Evolutionary conservation across 1,140 invertebrate genomes (phyloP).

Genomic region (Diabrotica undecimpunctata): DNA sequence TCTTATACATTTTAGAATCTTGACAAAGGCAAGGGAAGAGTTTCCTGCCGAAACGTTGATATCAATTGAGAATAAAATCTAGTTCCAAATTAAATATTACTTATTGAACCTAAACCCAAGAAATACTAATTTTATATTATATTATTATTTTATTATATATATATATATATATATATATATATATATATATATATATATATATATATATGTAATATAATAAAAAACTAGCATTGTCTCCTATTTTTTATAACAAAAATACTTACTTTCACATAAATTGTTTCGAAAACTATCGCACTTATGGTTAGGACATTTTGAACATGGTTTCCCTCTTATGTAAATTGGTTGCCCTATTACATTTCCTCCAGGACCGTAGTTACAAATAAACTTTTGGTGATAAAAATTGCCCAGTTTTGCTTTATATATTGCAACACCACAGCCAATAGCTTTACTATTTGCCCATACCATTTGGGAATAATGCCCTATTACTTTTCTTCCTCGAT

Average conservation of each 20-base stretch:
- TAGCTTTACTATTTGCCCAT: conserved; percentile 53
- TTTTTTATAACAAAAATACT: not conserved
- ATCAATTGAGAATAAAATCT: too few species aligned
- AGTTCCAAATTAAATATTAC: too few species aligned
- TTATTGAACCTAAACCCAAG: too few species aligned
- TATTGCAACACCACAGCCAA: conserved; percentile 53
- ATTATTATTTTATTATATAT: too few species aligned
- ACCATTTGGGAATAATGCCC: conserved; percentile 56
- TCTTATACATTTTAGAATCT: too few species aligned
- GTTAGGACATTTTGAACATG: conserved; percentile 43
- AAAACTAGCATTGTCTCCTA: too few species aligned
- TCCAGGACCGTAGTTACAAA: conserved; percentile 51
- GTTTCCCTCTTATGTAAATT: conserved; percentile 45
- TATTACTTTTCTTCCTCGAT: conserved; percentile 24
- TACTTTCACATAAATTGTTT: conserved; percentile 27
- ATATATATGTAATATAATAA: too few species aligned
- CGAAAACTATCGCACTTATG: conserved; percentile 19
- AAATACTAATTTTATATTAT: too few species aligned
- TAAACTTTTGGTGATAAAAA: conserved; percentile 39
- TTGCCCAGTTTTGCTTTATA: conserved; percentile 47
- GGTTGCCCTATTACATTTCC: conserved; percentile 45
- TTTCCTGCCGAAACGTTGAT: too few species aligned
- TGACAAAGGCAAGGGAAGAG: too few species aligned
- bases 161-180: too few species aligned
- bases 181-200: too few species aligned